Evolutionary conservation across 2,797 vertebrate species (phyloP), one percentile per base, ranked within the genome.

Genomic region (Sebastes diploproa): DNA sequence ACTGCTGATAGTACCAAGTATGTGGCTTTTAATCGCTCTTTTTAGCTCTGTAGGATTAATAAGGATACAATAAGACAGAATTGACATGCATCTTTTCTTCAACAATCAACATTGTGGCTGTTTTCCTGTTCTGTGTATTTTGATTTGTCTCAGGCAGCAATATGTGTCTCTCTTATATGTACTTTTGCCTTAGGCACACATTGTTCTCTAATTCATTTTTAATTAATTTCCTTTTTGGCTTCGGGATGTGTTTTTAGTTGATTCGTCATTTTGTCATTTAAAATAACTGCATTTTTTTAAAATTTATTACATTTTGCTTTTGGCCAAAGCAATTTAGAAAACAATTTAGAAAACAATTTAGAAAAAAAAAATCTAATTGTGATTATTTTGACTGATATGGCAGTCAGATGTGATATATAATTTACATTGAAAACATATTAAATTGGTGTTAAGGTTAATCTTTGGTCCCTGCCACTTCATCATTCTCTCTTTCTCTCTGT

Each of bases 401-500:
- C 20, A 62, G 36, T 14, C 7, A 7, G 6, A 9, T n/a, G n/a
- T 13, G 20, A 13, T 63, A 36, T 16, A 7, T 36, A 2, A 23
- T 63, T 36, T 36, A 23, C 20, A 63, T 14, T 3, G 3, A 13
- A 38, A 38, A 63, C n/a, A 23, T 34, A 22, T 22, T 34, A 12
- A 34, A 62, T n/a, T 14, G 27, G 14, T 59, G 25, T 27, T 7
- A 58, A 18, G 32, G 22, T 77, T 79, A 64, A 74, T 88, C 64
- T 82, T 80, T 87, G n/a, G 58, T 46, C 18, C 56, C 23, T 56
- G 46, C 32, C 70, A 52, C 71, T 56, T 79, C 55, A 61, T 55
- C 22, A 54, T 2, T 8, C 36, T 52, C 16, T 70, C 2, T 52
- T 29, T 6, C 5, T 13, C 16, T 38, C 13, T 38, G 13, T 60